These are phyloP conservation scores for Promerops cafer DNA, from an alignment of 2,113 vertebrate species.

Conservation along the genomic window DNA sequence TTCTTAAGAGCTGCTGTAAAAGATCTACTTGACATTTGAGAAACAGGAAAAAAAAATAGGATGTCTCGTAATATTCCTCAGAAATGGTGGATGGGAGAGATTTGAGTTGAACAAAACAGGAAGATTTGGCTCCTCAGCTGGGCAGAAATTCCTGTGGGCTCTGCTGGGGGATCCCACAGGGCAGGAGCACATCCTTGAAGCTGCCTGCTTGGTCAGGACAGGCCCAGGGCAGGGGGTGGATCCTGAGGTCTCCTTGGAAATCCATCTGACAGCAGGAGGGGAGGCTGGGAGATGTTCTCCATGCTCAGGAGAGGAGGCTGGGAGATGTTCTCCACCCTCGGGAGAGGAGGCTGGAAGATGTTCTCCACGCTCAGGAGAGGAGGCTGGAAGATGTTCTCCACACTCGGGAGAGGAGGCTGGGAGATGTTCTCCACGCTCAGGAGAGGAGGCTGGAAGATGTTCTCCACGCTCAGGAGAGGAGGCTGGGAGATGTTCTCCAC, in stretches of 20 bases:
- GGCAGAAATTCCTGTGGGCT: neutral
- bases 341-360: neutral
- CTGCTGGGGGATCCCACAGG: neutral
- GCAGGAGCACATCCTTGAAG: neutral
- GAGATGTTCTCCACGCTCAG: neutral
- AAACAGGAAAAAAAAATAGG: neutral
- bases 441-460: neutral
- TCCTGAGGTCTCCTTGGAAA: neutral
- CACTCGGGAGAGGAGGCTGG: neutral
- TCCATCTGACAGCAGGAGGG: neutral
- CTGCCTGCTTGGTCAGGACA: neutral
- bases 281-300: neutral
- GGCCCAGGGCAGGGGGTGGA: neutral
- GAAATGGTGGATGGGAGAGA: neutral
- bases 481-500: neutral
- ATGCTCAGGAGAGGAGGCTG: no score
- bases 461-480: neutral
- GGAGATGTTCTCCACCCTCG: neutral
- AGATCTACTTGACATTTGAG: slow-evolving; percentile 69
- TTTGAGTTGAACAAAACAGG: neutral
- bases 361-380: neutral
- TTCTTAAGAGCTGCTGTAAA: slow-evolving; percentile 65
- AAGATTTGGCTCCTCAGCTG: neutral
- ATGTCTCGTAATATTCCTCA: neutral
- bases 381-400: neutral